Conservation (phyloP, 1,140 invertebrate genomes). For the Hycleus cichorii region DNA sequence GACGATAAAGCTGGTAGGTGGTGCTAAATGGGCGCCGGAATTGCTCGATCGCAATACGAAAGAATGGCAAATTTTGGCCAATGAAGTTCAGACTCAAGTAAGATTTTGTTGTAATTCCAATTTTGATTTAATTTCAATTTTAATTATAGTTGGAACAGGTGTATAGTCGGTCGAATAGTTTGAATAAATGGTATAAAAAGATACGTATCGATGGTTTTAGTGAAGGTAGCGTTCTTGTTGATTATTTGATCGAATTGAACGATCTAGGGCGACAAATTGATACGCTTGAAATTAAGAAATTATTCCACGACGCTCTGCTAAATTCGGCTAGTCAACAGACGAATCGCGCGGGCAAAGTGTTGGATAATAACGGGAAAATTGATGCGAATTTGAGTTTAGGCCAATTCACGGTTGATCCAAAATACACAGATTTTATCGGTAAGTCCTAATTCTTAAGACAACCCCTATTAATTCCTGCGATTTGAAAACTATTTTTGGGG, state of each 20-base stretch:
- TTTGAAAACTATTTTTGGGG: too few relatives aligned
- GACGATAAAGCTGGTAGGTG: slow-evolving; percentile 73
- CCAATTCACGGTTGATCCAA: slow-evolving; percentile 73
- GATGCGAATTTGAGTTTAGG: slow-evolving; percentile 59
- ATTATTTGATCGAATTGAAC: slow-evolving; percentile 77
- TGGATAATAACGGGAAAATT: slow-evolving; percentile 40
- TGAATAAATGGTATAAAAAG: slow-evolving; percentile 76
- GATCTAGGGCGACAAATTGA: slow-evolving; percentile 70
- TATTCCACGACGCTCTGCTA: slow-evolving; percentile 72
- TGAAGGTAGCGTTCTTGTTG: slow-evolving; percentile 78
- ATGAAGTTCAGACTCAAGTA: slow-evolving; percentile 71
- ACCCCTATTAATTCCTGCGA: too few relatives aligned
- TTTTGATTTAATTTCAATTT: background rate
- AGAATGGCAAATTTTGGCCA: slow-evolving; percentile 75
- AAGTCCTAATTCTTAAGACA: slow-evolving; percentile 21
- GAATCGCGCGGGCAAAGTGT: slow-evolving; percentile 49
- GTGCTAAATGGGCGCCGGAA: slow-evolving; percentile 77
- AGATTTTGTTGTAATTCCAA: background rate
- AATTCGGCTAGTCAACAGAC: slow-evolving; percentile 45
- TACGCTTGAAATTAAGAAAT: slow-evolving; percentile 68
- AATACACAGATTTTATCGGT: slow-evolving; percentile 85
- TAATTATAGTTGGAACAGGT: slow-evolving; percentile 68
- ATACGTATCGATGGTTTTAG: slow-evolving; percentile 73
- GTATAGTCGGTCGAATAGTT: slow-evolving; percentile 63
- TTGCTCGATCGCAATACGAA: slow-evolving; percentile 75